Evolutionary conservation across 2,888 invertebrate species (phyloP).

Genomic region (Drosophila pseudotalamancana): DNA sequence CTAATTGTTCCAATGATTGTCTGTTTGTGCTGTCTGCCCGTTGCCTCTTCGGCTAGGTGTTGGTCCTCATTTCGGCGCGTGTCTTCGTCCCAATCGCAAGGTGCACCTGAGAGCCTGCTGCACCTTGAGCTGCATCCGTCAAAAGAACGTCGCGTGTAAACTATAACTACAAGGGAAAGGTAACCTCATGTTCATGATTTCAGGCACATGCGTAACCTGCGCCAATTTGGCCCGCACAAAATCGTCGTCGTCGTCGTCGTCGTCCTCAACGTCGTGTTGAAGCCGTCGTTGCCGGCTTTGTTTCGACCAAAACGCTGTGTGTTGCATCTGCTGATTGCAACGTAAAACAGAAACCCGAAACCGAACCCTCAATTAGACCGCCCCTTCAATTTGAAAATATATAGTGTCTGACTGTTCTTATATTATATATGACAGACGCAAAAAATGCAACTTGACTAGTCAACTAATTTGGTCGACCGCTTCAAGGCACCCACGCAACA

Average conservation of each 20-base stretch:
- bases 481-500: slow-evolving; percentile 69
- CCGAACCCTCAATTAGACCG: slow-evolving; percentile 79
- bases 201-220: slow-evolving; percentile 74
- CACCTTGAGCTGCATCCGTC: slow-evolving; percentile 67
- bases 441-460: slow-evolving; percentile 14
- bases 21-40: slow-evolving; percentile 26
- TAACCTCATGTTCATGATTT: slow-evolving; percentile 63
- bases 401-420: slow-evolving; percentile 16
- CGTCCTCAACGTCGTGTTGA: background rate
- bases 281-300: slow-evolving; percentile 25
- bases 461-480: slow-evolving; percentile 49
- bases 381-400: slow-evolving; percentile 76
- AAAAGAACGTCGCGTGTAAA: slow-evolving; percentile 63
- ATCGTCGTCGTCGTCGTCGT: slow-evolving; percentile 24
- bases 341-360: slow-evolving; percentile 29
- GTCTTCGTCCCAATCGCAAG: slow-evolving; percentile 54
- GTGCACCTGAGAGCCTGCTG: slow-evolving; percentile 63
- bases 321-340: slow-evolving; percentile 79
- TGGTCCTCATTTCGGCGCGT: slow-evolving; percentile 38
- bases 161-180: slow-evolving; percentile 22
- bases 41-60: slow-evolving; percentile 21
- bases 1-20: slow-evolving; percentile 57
- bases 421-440: slow-evolving; percentile 5
- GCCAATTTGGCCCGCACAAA: slow-evolving; percentile 71
- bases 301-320: slow-evolving; percentile 38